Percentiles rank a stretch among this genome's conserved stretches.
These are phyloP conservation scores for Fistularia commersonii DNA, from an alignment of 2,797 vertebrate species.

Conservation along the genomic window DNA sequence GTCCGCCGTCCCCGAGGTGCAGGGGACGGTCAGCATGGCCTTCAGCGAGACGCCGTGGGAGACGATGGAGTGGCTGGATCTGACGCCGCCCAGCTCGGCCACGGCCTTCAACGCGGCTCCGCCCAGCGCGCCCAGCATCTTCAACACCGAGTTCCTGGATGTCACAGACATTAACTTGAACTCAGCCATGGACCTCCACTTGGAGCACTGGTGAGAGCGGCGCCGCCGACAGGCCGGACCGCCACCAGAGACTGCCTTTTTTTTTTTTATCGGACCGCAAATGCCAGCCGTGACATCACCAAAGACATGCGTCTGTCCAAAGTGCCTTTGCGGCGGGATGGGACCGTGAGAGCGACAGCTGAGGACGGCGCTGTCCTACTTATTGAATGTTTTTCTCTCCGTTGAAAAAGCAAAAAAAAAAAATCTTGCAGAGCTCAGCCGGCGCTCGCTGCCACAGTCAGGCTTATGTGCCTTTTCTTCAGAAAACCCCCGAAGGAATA, in stretches of 20 bases:
- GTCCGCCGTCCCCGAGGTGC: conserved; percentile 71
- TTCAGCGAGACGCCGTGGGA: conserved; percentile 96
- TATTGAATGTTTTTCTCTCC: too few relatives aligned
- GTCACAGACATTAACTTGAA: conserved; percentile 94
- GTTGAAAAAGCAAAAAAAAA: too few relatives aligned
- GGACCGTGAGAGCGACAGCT: too few relatives aligned
- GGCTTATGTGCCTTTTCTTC: too few relatives aligned
- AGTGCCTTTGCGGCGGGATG: neutral
- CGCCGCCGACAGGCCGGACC: neutral
- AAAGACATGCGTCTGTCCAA: conserved; percentile 19
- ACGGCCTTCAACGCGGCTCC: conserved; percentile 80
- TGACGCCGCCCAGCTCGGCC: conserved; percentile 88
- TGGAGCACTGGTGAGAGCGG: conserved; percentile 90
- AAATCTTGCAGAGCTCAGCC: too few relatives aligned
- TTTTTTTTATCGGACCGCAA: neutral
- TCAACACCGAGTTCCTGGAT: conserved; percentile 96
- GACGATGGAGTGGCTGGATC: conserved; percentile 97
- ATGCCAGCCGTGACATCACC: conserved; percentile 17
- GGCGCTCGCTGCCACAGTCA: too few relatives aligned
- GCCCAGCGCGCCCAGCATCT: conserved; percentile 85
- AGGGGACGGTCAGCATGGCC: conserved; percentile 81
- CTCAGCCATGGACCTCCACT: conserved; percentile 93
- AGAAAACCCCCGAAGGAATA: too few relatives aligned
- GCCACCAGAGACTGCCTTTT: neutral
- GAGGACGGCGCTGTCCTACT: too few relatives aligned